Base-by-base conservation (phyloP, 2,888 invertebrate genomes). In the Loripinus fragilis region DNA sequence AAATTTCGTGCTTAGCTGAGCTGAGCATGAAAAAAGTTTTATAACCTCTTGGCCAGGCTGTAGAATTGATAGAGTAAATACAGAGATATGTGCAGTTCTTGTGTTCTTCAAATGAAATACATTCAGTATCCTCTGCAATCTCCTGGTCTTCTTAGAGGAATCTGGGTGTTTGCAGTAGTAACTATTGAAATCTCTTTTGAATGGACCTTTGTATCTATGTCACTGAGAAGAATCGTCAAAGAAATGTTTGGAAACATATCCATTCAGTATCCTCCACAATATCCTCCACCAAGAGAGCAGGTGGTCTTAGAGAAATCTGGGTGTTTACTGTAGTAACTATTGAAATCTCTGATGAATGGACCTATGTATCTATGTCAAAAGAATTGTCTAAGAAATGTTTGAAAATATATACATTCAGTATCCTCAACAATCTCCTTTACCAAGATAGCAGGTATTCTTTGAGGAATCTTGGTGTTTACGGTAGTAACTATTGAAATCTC, bases 71-170 rank as follows among this genome's bases (percentile, higher is more conserved):
- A n/a, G n/a, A n/a, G n/a, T n/a, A n/a, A n/a, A n/a, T n/a, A n/a
- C n/a, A n/a, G n/a, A n/a, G n/a, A n/a, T n/a, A n/a, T n/a, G n/a
- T n/a, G n/a, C n/a, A n/a, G n/a, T n/a, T n/a, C n/a, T n/a, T n/a
- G n/a, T n/a, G n/a, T n/a, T n/a, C n/a, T n/a, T n/a, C n/a, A n/a
- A n/a, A n/a, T n/a, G n/a, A n/a, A n/a, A 41, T 12, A 17, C 28
- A 55, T 67, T 50, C 50, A 50, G 23, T 72, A 72, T 7, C 72
- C 72, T 0, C 38, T 67, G 25, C 74, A 75, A 28, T 75, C 74
- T 0, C 74, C 74, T 5, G n/a, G 74, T 64, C 10, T 45, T 12
- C 3, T 17, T 23, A 0, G 74, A 70, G 0, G 30, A 30, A 35
- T 75, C 74, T 30, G 74, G 74, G 17, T 70, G 3, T 17, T 48